A percentile compares a stretch with the other conserved stretches of the same genome.
phyloP scores from a whole-genome alignment of 2,797 vertebrate species.

The Poecilia picta region DNA sequence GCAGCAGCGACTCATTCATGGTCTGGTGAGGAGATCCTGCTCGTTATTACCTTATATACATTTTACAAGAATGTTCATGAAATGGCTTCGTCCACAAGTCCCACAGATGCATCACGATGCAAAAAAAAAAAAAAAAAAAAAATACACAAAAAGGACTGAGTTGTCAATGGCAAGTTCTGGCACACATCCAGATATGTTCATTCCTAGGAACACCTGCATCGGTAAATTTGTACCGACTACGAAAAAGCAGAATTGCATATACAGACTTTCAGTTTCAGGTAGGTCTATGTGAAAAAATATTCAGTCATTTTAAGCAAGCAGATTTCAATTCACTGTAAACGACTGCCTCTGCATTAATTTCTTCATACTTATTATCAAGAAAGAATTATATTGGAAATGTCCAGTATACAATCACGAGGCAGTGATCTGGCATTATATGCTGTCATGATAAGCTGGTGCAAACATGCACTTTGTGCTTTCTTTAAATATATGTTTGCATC shows the following conservation, averaged over 20 bases:
- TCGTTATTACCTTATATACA: conserved; percentile 79
- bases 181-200: conserved; percentile 9
- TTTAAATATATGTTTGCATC: neutral
- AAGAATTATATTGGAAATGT: conserved; percentile 15
- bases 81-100: conserved; percentile 68
- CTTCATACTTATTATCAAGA: conserved; percentile 29
- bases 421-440: neutral
- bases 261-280: conserved; percentile 18
- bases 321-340: conserved; percentile 25
- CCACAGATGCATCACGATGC: conserved; percentile 38
- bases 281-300: conserved; percentile 9
- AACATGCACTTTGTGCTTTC: neutral
- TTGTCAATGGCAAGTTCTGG: conserved; percentile 18
- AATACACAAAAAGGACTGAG: conserved; percentile 52
- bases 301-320: conserved; percentile 16
- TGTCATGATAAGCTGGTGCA: neutral
- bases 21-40: conserved; percentile 78
- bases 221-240: conserved; percentile 3
- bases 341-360: conserved; percentile 32
- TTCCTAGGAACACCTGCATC: conserved; percentile 20
- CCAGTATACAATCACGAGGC: neutral
- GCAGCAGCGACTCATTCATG: conserved; percentile 82
- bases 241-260: neutral
- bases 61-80: conserved; percentile 75
- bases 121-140: conserved; percentile 11